Base-by-base conservation (phyloP, 2,888 invertebrate genomes). In the Maniola hyperantus region DNA sequence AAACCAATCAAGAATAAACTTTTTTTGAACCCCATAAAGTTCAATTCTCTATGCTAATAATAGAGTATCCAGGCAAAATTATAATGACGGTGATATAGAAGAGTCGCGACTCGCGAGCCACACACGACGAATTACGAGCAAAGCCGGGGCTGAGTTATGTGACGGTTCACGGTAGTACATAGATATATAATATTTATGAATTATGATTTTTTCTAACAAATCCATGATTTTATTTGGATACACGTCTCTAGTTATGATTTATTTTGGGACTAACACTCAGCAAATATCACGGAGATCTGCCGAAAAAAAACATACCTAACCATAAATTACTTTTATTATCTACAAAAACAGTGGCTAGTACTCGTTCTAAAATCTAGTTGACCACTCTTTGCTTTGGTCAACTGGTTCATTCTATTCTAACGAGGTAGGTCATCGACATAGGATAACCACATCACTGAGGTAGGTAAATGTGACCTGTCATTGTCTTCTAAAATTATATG, bases 91-190 rank as follows among this genome's bases (percentile, higher is more conserved):
- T 77, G 76, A 77, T 77, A 76, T 77, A 83, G 83, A 83, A 84
- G 84, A 89, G 83, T 88, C 86, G 86, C 87, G 84, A 89, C 83
- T 88, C 86, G 86, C 87, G 83, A 89, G 87, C 91, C 91, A 90
- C 91, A 91, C 91, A 91, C 91, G 91, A 91, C 87, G 91, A 87
- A 85, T 88, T 88, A 88, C 86, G 85, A 83, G 84, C 84, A 83
- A 85, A 85, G 80, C 83, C 81, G 79, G 84, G 79, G 74, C 77
- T 88, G 88, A 90, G 79, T 87, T 89, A 90, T 89, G 84, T 78
- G 83, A 83, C 83, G 84, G 79, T 83, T 78, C 83, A 83, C 83
- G 84, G 79, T 83, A 80, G 83, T 88, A 85, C 2, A 4, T 26
- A 26, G 26, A 26, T 87, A 63, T 87, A 63, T 87, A 84, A 83